phyloP scores from a whole-genome alignment of 2,797 vertebrate genomes.

The Sebastes umbrosus region DNA sequence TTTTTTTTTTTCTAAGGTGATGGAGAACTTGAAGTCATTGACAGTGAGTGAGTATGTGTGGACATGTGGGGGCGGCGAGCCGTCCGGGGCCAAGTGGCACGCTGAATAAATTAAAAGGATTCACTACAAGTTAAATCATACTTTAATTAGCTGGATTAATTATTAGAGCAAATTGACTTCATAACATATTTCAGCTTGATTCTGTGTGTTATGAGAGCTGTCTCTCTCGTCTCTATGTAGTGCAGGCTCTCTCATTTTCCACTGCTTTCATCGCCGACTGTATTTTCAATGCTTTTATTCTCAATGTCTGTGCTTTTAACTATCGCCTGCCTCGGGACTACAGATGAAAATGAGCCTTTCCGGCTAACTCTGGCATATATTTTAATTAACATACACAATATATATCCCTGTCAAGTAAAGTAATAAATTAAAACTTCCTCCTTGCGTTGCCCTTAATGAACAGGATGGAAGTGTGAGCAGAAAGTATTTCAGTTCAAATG shows the following conservation, averaged over 20 bases:
- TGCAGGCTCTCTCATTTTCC: background rate
- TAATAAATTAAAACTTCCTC: background rate
- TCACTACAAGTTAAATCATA: background rate
- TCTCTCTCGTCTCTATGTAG: background rate
- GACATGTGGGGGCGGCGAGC: background rate
- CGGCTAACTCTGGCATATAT: background rate
- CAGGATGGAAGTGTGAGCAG: background rate
- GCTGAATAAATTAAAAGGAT: conserved; percentile 2
- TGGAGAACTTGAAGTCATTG: background rate
- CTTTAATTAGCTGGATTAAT: background rate
- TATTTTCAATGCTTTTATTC: background rate
- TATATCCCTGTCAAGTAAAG: background rate
- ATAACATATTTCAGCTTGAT: background rate
- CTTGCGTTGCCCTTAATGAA: background rate
- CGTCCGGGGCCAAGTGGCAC: conserved; percentile 1
- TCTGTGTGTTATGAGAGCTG: background rate
- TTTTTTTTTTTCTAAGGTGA: background rate
- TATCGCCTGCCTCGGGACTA: background rate
- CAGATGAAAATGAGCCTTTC: background rate
- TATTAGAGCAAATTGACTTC: background rate
- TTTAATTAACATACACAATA: background rate
- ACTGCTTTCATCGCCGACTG: background rate
- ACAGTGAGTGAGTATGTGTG: conserved; percentile 1
- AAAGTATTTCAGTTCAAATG: background rate
- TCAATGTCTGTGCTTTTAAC: background rate